These are phyloP conservation scores for Engraulis encrasicolus DNA, from an alignment of 2,113 vertebrate genomes.

Conservation along the genomic window DNA sequence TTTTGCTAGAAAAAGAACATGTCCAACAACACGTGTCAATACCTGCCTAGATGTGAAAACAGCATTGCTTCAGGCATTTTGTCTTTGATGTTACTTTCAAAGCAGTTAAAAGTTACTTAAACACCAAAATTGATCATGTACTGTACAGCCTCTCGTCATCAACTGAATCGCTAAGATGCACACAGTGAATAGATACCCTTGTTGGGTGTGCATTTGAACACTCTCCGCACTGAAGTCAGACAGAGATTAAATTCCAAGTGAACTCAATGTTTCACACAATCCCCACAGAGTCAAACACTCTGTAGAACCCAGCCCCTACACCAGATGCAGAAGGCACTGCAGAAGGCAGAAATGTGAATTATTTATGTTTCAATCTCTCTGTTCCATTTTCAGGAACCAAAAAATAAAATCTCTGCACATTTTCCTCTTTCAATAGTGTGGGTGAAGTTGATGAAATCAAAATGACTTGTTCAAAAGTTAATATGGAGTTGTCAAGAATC, in stretches of 20 bases:
- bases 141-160: background rate
- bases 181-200: background rate
- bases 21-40: no score
- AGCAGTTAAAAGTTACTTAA: no score
- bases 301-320: no score
- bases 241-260: conserved; percentile 25
- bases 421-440: conserved; percentile 39
- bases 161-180: background rate
- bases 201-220: background rate
- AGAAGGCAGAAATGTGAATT: conserved; percentile 51
- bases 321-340: background rate
- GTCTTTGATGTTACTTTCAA: no score
- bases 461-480: no score
- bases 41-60: no score
- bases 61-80: no score
- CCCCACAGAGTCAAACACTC: background rate
- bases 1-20: no score
- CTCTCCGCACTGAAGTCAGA: background rate
- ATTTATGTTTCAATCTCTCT: conserved; percentile 53
- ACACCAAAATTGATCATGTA: background rate
- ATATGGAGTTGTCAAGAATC: no score
- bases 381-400: conserved; percentile 46
- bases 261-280: conserved; percentile 39
- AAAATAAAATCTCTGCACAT: conserved; percentile 41
- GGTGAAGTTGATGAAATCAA: no score